Base-by-base conservation (phyloP, 2,113 vertebrate species). In the Cacatua alba region DNA sequence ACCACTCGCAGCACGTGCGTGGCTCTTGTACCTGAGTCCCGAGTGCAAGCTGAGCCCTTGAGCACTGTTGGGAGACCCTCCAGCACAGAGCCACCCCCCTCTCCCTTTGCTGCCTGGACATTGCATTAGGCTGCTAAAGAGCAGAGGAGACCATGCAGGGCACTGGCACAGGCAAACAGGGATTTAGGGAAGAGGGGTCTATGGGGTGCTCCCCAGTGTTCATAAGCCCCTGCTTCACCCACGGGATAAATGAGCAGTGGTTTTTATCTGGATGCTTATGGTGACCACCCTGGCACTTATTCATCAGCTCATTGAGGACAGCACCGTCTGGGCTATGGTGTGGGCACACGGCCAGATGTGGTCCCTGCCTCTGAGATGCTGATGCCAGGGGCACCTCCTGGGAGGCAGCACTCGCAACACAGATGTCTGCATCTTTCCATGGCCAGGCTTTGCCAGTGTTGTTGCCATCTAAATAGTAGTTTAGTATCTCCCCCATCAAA, bases 291-390 rank as follows among this genome's bases (percentile, higher is more conserved):
- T 35, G 33, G 57, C 21, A 59, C 57, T 59, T 59, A n/a, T 59
- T 35, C 9, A 10, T 37, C 37, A 37, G 37, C 57, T 35, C 57
- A 59, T 24, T 59, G n/a, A 82, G 48, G 55, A 16, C 13, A 28
- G n/a, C n/a, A 41, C 37, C 0, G 2, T 9, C 2, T 2, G 20
- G 20, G 49, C 37, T 33, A 3, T 6, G 35, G 41, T 2, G 2
- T 2, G n/a, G 62, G 33, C 49, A 70, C 43, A 39, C 14, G 49
- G 7, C 21, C 70, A 33, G 23, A 26, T 2, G 11, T 41, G 51
- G 19, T 26, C 49, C 28, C 57, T 72, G 67, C n/a, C 60, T 29
- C 33, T 0, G 2, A 29, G 57, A 29, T 86, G 41, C 28, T 0
- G 0, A 4, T 35, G 17, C 72, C 18, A 39, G 10, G 59, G 17